Base-by-base conservation (phyloP, 2,888 invertebrate species). In the Steromphala cineraria region DNA sequence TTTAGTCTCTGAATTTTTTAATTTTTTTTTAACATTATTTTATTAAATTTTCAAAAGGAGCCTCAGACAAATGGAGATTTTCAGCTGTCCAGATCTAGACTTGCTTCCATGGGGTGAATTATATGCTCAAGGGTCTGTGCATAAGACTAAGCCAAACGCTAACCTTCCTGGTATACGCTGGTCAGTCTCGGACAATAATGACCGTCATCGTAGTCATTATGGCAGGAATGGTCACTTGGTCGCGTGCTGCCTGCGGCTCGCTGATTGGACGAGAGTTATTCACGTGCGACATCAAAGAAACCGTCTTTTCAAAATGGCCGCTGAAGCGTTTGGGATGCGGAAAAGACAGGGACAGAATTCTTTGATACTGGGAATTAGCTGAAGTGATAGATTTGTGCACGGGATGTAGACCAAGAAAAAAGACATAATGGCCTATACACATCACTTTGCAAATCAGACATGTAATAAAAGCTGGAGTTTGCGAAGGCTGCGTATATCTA, bases 391-490 rank as follows among this genome's bases (percentile, higher is more conserved):
- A 71, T 71, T 71, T 71, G 71, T 40, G 71, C 40, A 71, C 40
- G 71, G 36, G 19, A 71, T 28, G 13, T 15, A 13, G 71, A 71
- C 40, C 71, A 71, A 36, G 71, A 71, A 71, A 71, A 71, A 71
- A 19, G 28, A 36, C 71, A 71, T 31, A 62, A 36, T 71, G 71
- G 71, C 36, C 71, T 36, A 71, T 71, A 28, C 71, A 31, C 36
- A 36, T 71, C 71, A 71, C 71, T 36, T 62, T 31, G 40, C 71
- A 71, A 71, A 71, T 71, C 71, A 71, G 71, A 71, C 19, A 71
- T 31, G 71, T 71, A 71, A 71, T 71, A 71, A 71, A 71, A 71
- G 71, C 28, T 71, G 71, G 17, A 71, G 17, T n/a, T 71, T 71
- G 31, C 40, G 31, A 40, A 40, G 71, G 19, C 71, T 17, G 15